Base-by-base conservation (phyloP, 2,113 vertebrate genomes). In the Coryphaenoides rupestris region DNA sequence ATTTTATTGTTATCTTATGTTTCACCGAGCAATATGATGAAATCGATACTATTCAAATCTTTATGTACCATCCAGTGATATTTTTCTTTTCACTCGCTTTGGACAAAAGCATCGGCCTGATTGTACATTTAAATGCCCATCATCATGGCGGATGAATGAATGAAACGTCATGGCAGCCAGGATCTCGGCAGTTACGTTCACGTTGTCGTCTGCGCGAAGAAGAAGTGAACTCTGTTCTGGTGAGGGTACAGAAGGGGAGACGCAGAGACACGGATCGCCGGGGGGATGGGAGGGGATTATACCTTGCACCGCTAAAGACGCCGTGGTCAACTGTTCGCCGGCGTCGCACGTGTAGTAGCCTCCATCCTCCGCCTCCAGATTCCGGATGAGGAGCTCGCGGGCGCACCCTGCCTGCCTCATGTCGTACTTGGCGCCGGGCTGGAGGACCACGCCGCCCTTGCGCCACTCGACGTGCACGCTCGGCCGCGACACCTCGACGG, bases 301-400 rank as follows among this genome's bases (percentile, higher is more conserved):
- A 96, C 95, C 95, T 94, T 94, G 89, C 55, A 96, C 92, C 14
- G 91, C 89, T 59, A 96, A 88, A 58, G 92, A 92, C 26, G 92
- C 90, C 1, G 92, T 92, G 58, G 93, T 94, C 73, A 93, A 90
- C 76, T 94, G 92, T 1, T 93, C 86, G 70, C 92, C 93, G 2
- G 90, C 90, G 70, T 93, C 93, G 74, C 95, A 96, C 23, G 94
- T 94, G 65, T 95, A 96, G 70, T 90, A 91, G 47, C 94, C 95
- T 57, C 85, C 92, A 78, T 96, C 95, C 4, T 94, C 93, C 1
- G 83, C 80, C 46, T 92, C 90, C 78, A 94, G 61, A 23, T 90
- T 86, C 1, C 72, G 84, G 59, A 96, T 89, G 66, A 79, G 75
- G 21, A 96, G 88, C 84, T 94, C 90, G 55, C 83, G 88, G 33